These are phyloP conservation scores for Scylla paramamosain DNA, from an alignment of 1,140 invertebrate genomes.

Conservation along the genomic window DNA sequence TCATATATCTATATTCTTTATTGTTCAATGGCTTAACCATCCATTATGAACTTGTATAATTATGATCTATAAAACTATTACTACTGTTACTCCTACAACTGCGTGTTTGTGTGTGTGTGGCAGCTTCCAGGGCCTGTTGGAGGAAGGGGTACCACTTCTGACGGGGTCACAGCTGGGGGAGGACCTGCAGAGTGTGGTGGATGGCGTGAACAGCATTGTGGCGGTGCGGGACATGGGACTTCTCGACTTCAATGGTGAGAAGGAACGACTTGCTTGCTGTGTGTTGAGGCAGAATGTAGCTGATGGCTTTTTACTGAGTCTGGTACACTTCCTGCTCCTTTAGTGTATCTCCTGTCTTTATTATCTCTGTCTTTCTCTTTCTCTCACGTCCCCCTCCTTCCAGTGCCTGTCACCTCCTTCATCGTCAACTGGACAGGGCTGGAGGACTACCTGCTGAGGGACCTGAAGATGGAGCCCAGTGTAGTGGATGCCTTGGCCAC, in stretches of 20 bases:
- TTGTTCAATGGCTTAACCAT: too few species aligned
- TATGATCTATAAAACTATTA: too few species aligned
- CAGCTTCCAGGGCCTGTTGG: constrained; percentile 44
- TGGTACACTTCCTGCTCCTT: too few species aligned
- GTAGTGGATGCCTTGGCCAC: constrained; percentile 57
- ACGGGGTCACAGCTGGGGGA: constrained; percentile 55
- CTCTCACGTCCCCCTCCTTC: background rate
- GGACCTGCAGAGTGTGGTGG: constrained; percentile 43
- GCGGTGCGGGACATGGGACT: constrained; percentile 29
- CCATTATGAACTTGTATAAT: too few species aligned
- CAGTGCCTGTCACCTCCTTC: constrained; percentile 48
- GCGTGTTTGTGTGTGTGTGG: background rate
- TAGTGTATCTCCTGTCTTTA: too few species aligned
- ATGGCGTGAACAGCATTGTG: constrained; percentile 43
- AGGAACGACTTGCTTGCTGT: background rate
- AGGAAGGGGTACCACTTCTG: constrained; percentile 2
- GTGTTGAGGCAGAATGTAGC: too few species aligned
- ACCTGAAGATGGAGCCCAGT: background rate
- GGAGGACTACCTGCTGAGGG: constrained; percentile 50
- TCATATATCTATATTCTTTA: too few species aligned
- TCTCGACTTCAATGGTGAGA: constrained; percentile 26
- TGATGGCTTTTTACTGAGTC: too few species aligned
- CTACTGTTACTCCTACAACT: background rate
- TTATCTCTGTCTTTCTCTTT: background rate
- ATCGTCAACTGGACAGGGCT: constrained; percentile 57